These are phyloP conservation scores for Ylistrum balloti DNA, from an alignment of 1,140 invertebrate species.

Conservation along the genomic window DNA sequence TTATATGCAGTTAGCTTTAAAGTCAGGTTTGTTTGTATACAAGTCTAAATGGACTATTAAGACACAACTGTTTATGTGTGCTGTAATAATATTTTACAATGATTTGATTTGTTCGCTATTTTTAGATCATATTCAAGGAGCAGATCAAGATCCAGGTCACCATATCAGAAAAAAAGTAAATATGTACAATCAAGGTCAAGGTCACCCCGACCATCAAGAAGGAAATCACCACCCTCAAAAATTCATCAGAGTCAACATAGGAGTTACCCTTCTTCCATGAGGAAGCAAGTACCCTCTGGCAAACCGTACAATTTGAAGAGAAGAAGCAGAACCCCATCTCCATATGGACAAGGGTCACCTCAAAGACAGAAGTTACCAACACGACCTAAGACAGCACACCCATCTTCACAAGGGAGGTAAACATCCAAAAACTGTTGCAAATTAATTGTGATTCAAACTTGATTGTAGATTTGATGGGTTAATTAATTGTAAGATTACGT, in stretches of 20 bases:
- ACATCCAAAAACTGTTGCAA: no score
- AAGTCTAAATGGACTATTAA: no score
- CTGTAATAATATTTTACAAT: no score
- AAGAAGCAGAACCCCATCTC: background rate
- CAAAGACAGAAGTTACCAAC: background rate
- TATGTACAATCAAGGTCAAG: background rate
- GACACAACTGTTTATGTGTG: no score
- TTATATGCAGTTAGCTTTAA: no score
- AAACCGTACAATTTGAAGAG: background rate
- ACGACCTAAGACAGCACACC: background rate
- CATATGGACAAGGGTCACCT: background rate
- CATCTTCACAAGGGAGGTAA: background rate
- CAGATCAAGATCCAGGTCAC: background rate
- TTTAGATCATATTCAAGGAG: slow-evolving; percentile 4
- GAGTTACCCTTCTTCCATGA: background rate
- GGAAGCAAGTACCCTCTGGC: background rate
- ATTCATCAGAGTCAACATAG: background rate
- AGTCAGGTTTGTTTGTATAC: no score
- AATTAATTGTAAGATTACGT: no score
- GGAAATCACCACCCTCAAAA: background rate
- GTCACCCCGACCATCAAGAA: background rate
- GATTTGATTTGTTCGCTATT: no score
- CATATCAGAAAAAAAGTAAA: background rate
- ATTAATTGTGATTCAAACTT: no score
- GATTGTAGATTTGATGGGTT: no score